Evolutionary conservation across 2,797 vertebrate species (phyloP).

Genomic region (Chaunax sp.): DNA sequence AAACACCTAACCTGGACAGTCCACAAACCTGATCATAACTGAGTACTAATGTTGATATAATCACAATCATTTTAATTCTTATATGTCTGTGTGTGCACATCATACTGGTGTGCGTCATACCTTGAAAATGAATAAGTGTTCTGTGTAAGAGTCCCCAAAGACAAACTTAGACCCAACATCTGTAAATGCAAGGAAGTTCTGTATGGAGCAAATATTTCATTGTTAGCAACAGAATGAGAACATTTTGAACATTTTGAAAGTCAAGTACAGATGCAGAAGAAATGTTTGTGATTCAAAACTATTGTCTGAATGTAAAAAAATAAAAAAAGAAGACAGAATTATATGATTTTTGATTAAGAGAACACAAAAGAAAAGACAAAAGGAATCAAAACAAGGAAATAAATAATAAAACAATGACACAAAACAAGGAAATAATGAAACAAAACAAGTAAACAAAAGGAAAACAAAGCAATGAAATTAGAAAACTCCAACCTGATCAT

Average conservation of each 20-base stretch:
- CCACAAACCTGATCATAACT: not conserved
- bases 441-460: no score
- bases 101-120: constrained; percentile 59
- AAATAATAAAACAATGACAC: not conserved
- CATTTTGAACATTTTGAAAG: not conserved
- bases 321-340: not conserved
- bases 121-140: constrained; percentile 91
- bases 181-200: constrained; percentile 86
- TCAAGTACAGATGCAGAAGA: no score
- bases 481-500: not conserved
- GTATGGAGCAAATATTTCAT: constrained; percentile 32
- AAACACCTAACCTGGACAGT: not conserved
- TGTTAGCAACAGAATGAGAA: constrained; percentile 14
- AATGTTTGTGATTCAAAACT: no score
- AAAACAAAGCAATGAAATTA: not conserved
- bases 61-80: not conserved
- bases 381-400: not conserved
- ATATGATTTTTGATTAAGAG: not conserved
- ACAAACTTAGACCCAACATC: constrained; percentile 86
- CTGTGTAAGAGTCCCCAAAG: constrained; percentile 86
- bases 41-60: not conserved
- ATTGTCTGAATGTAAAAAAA: not conserved
- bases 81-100: not conserved
- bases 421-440: not conserved
- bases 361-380: not conserved